phyloP scores from a whole-genome alignment of 1,140 invertebrate species.

The Panagrolaimus sp. region DNA sequence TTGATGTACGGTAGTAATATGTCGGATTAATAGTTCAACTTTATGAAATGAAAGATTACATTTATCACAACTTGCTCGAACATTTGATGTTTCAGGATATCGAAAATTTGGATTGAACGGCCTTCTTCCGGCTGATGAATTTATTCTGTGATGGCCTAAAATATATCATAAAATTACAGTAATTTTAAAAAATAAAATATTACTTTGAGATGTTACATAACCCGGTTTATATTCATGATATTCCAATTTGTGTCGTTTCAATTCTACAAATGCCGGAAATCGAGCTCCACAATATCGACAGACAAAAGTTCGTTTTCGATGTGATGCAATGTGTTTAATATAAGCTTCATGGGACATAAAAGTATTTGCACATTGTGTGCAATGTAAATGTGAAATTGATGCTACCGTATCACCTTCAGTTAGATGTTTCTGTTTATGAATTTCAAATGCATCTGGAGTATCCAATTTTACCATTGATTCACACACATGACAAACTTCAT shows the following conservation, averaged over 20 bases:
- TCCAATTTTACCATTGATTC: not conserved
- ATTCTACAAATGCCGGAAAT: not conserved
- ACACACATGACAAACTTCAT: constrained; percentile 5
- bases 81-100: not conserved
- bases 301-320: not conserved
- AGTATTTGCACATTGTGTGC: not conserved
- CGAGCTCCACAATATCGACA: not conserved
- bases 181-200: no score
- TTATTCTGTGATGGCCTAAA: not conserved
- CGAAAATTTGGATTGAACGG: not conserved
- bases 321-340: not conserved
- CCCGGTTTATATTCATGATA: not conserved
- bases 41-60: not conserved
- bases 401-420: not conserved
- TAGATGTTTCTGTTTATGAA: not conserved
- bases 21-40: constrained; percentile 6
- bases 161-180: no score
- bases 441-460: constrained; percentile 12
- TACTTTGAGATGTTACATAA: no score
- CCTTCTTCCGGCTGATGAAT: not conserved
- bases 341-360: not conserved
- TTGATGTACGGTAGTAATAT: constrained; percentile 2
- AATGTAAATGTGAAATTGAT: no score
- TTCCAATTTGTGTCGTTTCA: not conserved
- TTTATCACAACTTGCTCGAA: not conserved